Conservation (phyloP, 2,888 invertebrate species). For the Melinaea menophilus region DNA sequence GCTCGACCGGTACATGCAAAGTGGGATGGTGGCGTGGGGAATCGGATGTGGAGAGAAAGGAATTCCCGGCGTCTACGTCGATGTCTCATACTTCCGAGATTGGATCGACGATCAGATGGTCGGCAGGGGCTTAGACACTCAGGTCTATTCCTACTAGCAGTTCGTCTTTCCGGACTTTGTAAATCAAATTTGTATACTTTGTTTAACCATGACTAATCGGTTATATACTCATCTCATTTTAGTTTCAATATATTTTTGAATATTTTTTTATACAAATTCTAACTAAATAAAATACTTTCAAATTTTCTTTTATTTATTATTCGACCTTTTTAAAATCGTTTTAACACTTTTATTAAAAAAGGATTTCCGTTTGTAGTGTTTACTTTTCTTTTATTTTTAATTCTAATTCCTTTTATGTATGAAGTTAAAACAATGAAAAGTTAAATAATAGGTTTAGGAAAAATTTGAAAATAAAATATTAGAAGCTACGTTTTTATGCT, state of each 20-base stretch:
- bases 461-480: no score
- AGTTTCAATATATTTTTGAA: background rate
- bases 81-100: slow-evolving; percentile 14
- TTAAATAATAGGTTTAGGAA: no score
- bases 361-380: no score
- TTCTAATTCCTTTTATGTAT: no score
- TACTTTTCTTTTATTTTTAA: no score
- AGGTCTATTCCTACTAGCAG: slow-evolving; percentile 6
- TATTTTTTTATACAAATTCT: background rate
- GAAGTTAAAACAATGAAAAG: no score
- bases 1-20: slow-evolving; percentile 35
- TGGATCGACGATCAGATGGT: slow-evolving; percentile 23
- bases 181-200: background rate
- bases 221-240: background rate
- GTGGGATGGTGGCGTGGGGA: slow-evolving; percentile 85
- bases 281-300: background rate
- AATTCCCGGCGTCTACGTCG: slow-evolving; percentile 19
- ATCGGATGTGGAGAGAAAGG: slow-evolving; percentile 47
- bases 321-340: background rate
- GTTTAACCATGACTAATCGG: background rate
- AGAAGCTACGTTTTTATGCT: no score
- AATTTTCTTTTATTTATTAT: background rate
- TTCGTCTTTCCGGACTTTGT: background rate
- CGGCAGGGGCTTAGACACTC: slow-evolving; percentile 15
- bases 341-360: no score